Conservation (phyloP, 2,888 invertebrate genomes). For the Cosmopolites sordidus region DNA sequence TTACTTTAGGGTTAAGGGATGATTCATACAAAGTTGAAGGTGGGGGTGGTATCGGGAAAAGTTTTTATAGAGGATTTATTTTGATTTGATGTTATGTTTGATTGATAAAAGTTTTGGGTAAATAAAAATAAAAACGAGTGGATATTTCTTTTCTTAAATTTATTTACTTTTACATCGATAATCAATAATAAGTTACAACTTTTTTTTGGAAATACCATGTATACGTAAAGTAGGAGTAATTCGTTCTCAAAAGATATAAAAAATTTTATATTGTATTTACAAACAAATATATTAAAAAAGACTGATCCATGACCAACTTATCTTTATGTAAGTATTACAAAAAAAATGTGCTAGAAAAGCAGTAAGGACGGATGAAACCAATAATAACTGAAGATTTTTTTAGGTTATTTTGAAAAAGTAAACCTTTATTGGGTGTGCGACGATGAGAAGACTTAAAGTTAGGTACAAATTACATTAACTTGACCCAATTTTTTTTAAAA, state of each 20-base stretch:
- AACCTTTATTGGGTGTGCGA: too few species aligned
- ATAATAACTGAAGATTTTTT: constrained; percentile 25
- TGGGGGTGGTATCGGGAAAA: constrained; percentile 6
- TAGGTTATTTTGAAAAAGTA: too few species aligned
- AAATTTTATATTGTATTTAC: constrained; percentile 27
- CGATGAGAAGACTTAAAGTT: too few species aligned
- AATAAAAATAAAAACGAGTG: constrained; percentile 19
- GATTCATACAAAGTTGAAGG: constrained; percentile 22
- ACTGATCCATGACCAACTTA: constrained; percentile 19
- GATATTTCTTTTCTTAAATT: constrained; percentile 22
- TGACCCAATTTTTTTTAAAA: too few species aligned
- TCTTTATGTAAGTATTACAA: constrained; percentile 12
- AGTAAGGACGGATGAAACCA: constrained; percentile 26
- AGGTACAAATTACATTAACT: too few species aligned
- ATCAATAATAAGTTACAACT: constrained; percentile 28
- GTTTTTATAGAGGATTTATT: constrained; percentile 25
- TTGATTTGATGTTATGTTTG: constrained; percentile 21
- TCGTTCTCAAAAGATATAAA: constrained; percentile 29
- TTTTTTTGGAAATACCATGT: constrained; percentile 29
- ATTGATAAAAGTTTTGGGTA: constrained; percentile 21
- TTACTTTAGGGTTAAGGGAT: constrained; percentile 25
- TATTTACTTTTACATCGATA: constrained; percentile 30
- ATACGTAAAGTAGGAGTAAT: constrained; percentile 28
- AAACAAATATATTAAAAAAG: constrained; percentile 24
- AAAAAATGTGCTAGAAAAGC: constrained; percentile 22